Evolutionary conservation across 1,140 invertebrate genomes (phyloP).

Genomic region (Neodiprion virginianus): DNA sequence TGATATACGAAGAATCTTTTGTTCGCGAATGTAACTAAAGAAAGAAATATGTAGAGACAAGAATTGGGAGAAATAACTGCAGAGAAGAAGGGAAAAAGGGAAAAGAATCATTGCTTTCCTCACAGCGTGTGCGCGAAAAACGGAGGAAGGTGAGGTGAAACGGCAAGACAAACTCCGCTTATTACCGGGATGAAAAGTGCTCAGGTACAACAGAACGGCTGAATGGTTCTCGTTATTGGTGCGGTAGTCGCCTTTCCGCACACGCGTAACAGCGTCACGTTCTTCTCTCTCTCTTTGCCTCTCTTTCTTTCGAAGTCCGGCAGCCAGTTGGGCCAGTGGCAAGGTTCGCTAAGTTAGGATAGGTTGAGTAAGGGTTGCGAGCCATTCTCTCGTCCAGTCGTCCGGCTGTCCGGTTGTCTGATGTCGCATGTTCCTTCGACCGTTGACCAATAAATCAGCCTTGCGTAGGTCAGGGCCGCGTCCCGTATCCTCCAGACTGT

Average conservation of each 20-base stretch:
- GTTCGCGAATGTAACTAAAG: too few relatives aligned
- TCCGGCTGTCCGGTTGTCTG: neutral
- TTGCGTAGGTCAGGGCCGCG: neutral
- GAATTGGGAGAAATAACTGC: too few relatives aligned
- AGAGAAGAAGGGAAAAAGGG: neutral
- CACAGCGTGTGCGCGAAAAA: neutral
- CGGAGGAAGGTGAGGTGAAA: neutral
- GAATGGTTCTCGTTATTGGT: slow-evolving; percentile 40
- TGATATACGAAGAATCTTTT: too few relatives aligned
- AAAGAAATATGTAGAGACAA: too few relatives aligned
- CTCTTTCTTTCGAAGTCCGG: neutral
- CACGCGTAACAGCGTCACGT: neutral
- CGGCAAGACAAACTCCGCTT: neutral
- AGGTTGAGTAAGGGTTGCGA: slow-evolving; percentile 34
- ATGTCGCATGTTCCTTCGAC: slow-evolving; percentile 19
- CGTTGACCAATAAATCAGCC: slow-evolving; percentile 34
- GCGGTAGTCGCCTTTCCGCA: slow-evolving; percentile 17
- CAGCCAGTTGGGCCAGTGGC: neutral
- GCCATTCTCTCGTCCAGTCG: neutral
- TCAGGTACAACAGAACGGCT: slow-evolving; percentile 33
- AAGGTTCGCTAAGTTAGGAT: neutral
- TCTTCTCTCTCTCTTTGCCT: too few relatives aligned
- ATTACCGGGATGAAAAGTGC: slow-evolving; percentile 12
- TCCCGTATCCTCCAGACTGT: too few relatives aligned
- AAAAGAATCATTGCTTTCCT: neutral